Evolutionary conservation across 2,113 vertebrate species (phyloP), one percentile per base, ranked within the genome.

Genomic region (Caranx melampygus): DNA sequence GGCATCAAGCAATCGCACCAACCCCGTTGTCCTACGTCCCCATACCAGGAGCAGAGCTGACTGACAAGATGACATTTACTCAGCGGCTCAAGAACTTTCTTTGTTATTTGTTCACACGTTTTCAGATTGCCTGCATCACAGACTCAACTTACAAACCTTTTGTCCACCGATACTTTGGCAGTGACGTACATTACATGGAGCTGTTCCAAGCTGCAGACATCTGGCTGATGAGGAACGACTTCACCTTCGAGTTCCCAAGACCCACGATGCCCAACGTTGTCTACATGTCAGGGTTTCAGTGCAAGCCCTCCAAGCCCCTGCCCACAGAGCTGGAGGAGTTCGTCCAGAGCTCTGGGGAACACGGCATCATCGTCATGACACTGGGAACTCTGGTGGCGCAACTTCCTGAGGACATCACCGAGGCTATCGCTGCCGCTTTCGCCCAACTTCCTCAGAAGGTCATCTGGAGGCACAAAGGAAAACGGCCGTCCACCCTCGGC

Each of bases 151-250:
- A 91, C 63, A 73, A 11, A 20, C 85, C 90, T 0, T 92, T 92
- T 26, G 90, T 91, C 10, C 80, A 76, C 6, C 89, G 55, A 16
- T 66, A 92, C 60, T 93, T 91, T 6, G 89, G 91, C 31, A 69
- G 64, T 1, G 78, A 88, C 0, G 61, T 91, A 0, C 63, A 92
- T 72, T 93, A 93, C 78, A 92, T 92, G 87, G 88, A 91, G 79
- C 75, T 93, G 61, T 88, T 93, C 65, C 90, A 91, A 63, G 52
- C 87, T 0, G 91, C 92, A 1, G 91, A 92, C 62, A 91, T 93
- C 72, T 93, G 89, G 91, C 66, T 93, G 20, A 93, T 93, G 92
- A 91, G 91, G 54, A 93, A 86, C 1, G 91, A 92, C 61, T 93
- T 93, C 45, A 88, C 80, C 3, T 92, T 93, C 15, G 92, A 93